Evolutionary conservation across 2,113 vertebrate species (phyloP).

Genomic region (Merops nubicus): DNA sequence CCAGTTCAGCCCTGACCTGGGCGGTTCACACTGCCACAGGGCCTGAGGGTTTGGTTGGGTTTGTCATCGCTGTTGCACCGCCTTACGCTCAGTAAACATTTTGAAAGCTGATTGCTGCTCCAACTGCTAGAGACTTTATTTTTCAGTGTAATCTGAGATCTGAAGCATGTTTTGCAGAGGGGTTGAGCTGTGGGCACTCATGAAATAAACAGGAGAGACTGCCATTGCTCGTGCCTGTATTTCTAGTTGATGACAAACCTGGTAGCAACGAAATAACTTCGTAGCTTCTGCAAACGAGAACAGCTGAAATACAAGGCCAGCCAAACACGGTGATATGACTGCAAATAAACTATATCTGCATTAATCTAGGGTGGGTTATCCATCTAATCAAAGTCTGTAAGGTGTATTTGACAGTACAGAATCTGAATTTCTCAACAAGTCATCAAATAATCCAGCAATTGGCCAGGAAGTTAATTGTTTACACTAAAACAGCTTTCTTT

Average conservation of each 20-base stretch:
- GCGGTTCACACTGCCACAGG: rapidly evolving
- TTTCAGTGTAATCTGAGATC: not conserved
- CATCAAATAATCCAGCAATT: constrained; percentile 8
- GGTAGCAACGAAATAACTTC: not conserved
- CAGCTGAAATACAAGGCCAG: not conserved
- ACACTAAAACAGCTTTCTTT: constrained; percentile 45
- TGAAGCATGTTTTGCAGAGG: not conserved
- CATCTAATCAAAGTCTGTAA: not conserved
- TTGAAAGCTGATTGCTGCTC: not conserved
- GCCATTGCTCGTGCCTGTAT: not conserved
- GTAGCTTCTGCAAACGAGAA: not conserved
- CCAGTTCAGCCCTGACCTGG: not conserved
- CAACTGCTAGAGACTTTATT: not conserved
- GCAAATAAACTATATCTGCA: not conserved
- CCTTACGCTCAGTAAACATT: not conserved
- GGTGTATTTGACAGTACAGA: not conserved
- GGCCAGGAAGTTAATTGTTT: constrained; percentile 48
- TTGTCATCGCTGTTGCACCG: not conserved
- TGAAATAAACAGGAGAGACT: not conserved
- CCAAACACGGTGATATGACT: not conserved
- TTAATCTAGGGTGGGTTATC: not conserved
- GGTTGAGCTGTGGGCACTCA: not conserved
- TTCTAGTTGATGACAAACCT: constrained; percentile 1
- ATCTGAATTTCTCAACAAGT: constrained; percentile 36
- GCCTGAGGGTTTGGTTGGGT: not conserved